Conservation (phyloP, 2,113 vertebrate genomes). For the Grammomys dolichurus region DNA sequence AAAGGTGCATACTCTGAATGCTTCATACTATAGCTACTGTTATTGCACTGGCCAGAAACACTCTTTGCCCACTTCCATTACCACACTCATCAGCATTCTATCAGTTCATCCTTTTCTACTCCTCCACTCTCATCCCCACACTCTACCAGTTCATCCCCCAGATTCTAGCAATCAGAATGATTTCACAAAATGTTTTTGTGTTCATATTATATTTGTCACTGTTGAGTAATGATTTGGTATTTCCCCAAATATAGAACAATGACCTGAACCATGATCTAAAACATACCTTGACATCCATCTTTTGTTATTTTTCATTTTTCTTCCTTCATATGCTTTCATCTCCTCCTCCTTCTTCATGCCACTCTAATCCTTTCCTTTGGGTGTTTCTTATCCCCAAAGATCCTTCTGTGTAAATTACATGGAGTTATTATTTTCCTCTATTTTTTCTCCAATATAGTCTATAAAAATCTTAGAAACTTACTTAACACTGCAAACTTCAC, state of each 20-base stretch:
- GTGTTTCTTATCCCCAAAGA: background rate
- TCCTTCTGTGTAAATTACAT: background rate
- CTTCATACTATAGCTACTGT: background rate
- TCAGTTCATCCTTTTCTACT: background rate
- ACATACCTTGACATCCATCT: background rate
- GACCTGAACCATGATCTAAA: background rate
- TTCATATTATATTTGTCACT: background rate
- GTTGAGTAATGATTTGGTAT: background rate
- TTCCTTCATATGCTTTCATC: background rate
- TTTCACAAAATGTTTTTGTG: background rate
- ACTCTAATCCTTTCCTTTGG: background rate
- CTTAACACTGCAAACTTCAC: background rate
- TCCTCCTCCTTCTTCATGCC: background rate
- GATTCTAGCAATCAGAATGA: background rate
- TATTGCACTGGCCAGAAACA: background rate
- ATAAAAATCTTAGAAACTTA: background rate
- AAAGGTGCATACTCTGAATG: background rate
- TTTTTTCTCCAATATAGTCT: background rate
- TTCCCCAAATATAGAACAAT: background rate
- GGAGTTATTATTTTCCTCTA: background rate
- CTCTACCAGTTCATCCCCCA: no score
- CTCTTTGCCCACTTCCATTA: background rate
- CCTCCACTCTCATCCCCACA: background rate
- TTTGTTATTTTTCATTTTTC: background rate
- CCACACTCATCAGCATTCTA: background rate